Percentiles rank a stretch among this genome's conserved stretches.
Conservation (phyloP, 2,113 vertebrate species). For the Pyrgilauda ruficollis region DNA sequence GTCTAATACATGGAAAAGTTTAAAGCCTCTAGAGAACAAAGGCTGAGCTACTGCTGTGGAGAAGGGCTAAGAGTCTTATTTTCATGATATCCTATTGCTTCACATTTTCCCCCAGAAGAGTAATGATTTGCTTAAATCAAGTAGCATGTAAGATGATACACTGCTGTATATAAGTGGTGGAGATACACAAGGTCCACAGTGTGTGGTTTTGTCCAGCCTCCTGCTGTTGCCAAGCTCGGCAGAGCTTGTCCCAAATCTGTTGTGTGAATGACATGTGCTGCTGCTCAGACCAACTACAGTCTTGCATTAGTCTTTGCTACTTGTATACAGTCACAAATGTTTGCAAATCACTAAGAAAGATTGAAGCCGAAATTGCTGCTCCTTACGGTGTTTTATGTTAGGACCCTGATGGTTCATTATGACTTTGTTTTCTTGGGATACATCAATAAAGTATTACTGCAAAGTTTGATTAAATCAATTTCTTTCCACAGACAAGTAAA, state of each 20-base stretch:
- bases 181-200: neutral
- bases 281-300: neutral
- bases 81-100: neutral
- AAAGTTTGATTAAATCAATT: slow-evolving; percentile 70
- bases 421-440: slow-evolving; percentile 53
- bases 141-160: neutral
- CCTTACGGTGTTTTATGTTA: slow-evolving; percentile 18
- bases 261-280: neutral
- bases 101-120: neutral
- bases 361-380: neutral
- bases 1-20: neutral
- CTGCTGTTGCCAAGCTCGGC: neutral
- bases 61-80: neutral
- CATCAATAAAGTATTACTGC: slow-evolving; percentile 69
- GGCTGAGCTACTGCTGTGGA: neutral
- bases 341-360: neutral
- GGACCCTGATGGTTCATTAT: slow-evolving; percentile 59
- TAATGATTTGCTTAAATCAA: neutral
- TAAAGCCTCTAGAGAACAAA: slow-evolving; percentile 26
- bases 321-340: neutral
- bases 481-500: slow-evolving; percentile 68
- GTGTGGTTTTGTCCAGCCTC: neutral
- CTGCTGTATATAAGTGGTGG: neutral
- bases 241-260: neutral
- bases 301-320: neutral